Conservation (phyloP, 2,113 vertebrate species). For the Micronycteris hirsuta region DNA sequence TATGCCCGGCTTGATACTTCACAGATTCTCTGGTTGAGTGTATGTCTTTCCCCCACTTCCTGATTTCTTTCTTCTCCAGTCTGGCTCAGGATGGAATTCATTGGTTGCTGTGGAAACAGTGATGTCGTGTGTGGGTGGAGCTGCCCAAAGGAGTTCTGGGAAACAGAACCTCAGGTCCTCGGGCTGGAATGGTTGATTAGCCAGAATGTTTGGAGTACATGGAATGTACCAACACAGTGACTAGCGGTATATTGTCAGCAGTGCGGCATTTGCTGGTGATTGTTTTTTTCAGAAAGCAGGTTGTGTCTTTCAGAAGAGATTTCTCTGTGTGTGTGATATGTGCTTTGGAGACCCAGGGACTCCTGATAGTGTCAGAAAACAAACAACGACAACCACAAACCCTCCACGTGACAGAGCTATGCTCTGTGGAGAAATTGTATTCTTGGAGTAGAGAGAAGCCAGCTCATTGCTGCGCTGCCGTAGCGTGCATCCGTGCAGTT, state of each 20-base stretch:
- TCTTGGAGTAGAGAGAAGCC: background rate
- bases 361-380: slow-evolving; percentile 10
- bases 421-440: background rate
- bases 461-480: background rate
- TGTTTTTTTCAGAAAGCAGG: background rate
- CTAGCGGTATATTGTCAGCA: background rate
- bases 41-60: background rate
- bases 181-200: background rate
- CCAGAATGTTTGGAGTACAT: background rate
- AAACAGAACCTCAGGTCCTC: background rate
- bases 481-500: fast-evolving
- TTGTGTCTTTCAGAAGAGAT: background rate
- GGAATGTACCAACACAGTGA: background rate
- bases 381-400: background rate
- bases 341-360: background rate
- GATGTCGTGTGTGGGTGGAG: slow-evolving; percentile 33
- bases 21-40: background rate
- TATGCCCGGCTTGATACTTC: background rate
- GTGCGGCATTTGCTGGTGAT: background rate
- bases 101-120: slow-evolving; percentile 65
- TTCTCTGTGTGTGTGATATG: background rate
- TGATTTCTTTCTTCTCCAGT: background rate
- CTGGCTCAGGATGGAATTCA: slow-evolving; percentile 38
- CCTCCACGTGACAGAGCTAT: background rate
- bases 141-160: slow-evolving; percentile 18